Evolutionary conservation across 2,888 invertebrate species (phyloP).

Genomic region (Nephrotoma guestfalica): DNA sequence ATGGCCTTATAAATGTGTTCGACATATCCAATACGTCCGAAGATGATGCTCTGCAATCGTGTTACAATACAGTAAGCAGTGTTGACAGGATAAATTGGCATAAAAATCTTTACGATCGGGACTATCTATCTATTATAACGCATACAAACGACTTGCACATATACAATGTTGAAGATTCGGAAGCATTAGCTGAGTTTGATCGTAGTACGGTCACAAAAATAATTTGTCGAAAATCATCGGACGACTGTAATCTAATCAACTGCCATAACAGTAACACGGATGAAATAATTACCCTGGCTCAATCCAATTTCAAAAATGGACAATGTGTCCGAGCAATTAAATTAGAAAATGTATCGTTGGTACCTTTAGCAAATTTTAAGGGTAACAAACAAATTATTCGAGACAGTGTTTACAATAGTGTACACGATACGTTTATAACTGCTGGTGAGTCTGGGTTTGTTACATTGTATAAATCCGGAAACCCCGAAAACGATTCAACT

Average conservation of each 20-base stretch:
- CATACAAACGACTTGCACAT: slow-evolving; percentile 55
- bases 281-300: slow-evolving; percentile 44
- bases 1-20: slow-evolving; percentile 75
- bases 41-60: slow-evolving; percentile 63
- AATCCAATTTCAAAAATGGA: slow-evolving; percentile 44
- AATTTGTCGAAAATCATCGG: slow-evolving; percentile 42
- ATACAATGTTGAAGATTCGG: slow-evolving; percentile 50
- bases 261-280: slow-evolving; percentile 36
- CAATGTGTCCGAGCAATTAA: slow-evolving; percentile 35
- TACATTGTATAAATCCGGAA: slow-evolving; percentile 37
- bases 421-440: slow-evolving; percentile 42
- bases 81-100: slow-evolving; percentile 50
- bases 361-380: slow-evolving; percentile 39
- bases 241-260: slow-evolving; percentile 50
- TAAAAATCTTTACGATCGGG: slow-evolving; percentile 27
- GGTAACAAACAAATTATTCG: slow-evolving; percentile 57
- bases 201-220: slow-evolving; percentile 43
- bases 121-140: slow-evolving; percentile 48
- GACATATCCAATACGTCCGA: slow-evolving; percentile 57
- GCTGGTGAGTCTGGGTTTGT: slow-evolving; percentile 52
- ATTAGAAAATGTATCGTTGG: slow-evolving; percentile 36
- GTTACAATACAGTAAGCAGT: slow-evolving; percentile 65
- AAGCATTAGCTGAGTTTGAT: slow-evolving; percentile 39
- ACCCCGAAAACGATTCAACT: not conserved
- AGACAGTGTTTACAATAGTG: slow-evolving; percentile 44